Base-by-base conservation (phyloP, 2,888 invertebrate genomes). In the Drosophila sordidula region DNA sequence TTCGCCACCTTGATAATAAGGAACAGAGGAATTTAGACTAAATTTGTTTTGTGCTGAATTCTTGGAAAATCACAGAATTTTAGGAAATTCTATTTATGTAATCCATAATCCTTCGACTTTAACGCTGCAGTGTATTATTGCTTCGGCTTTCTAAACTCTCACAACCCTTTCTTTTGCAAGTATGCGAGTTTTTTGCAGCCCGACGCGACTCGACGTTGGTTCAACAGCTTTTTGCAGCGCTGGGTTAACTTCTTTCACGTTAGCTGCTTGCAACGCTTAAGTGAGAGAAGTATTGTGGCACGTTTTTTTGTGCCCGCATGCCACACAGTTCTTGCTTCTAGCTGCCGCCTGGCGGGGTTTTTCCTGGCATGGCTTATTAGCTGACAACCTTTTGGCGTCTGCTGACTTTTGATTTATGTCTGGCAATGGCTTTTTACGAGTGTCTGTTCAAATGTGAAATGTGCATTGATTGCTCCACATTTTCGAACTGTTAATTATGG, bases 391-490 rank as follows among this genome's bases (percentile, higher is more conserved):
- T 58, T 63, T 51, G 62, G 42, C 38, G 55, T 36, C 18, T 4
- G 32, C 14, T 29, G 42, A 4, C 34, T 42, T 55, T 61, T 67
- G 78, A 75, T 75, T 78, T 67, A 75, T 78, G n/a, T 46, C 46
- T 56, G 64, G 54, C 44, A 69, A 64, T 54, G 58, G 51, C 11
- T 59, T 57, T 61, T 75, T 50, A 54, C 51, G 49, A 66, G 42
- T 63, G 18, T 18, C 45, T 46, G 54, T 39, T 39, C 50, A 68
- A 51, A 58, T 70, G 55, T 36, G 16, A 68, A 74, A 63, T 56
- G 54, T 75, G 46, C 64, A 65, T 70, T 74, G 70, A 79, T 77
- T 72, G 72, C 57, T 62, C 39, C 55, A 75, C 70, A 57, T 69
- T 62, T 63, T 50, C 47, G 38, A 54, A 50, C 49, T 41, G 38